Base-by-base conservation (phyloP, 1,140 invertebrate species). In the Pseudomyrmex gracilis region DNA sequence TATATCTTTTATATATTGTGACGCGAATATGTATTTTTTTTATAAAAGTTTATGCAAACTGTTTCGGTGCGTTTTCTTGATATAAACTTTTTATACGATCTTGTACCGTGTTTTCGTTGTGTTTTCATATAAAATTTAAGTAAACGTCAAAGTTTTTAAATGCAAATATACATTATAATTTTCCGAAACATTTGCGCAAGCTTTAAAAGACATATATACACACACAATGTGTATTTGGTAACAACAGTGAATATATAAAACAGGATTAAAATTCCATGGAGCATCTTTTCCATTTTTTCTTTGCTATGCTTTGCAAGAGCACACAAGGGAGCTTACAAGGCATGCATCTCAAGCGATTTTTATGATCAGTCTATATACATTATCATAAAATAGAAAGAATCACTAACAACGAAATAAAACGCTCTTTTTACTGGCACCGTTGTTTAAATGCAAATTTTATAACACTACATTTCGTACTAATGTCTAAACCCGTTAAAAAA, bases 231-330 rank as follows among this genome's bases (percentile, higher is more conserved):
- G 22, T 43, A 34, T 45, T 73, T 10, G 22, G 24, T 70, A 70
- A 47, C 10, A 53, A 47, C 15, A 53, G 43, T 24, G 64, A 24
- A 82, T 66, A 77, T 49, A 55, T n/a, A 57, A 55, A 12, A 22
- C 51, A 61, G 88, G 87, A 92, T 93, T 92, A 92, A 91, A 90
- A 93, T 93, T 93, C 92, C 77, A 71, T 66, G 64, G 66, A 73
- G 89, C 85, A 84, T 82, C 88, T 86, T 91, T 87, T 80, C 64
- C 91, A 92, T 92, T 89, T 90, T 89, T 91, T 89, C 15, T 53
- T n/a, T 67, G 47, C 10, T 10, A 66, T 73, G 87, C 80, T 60
- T n/a, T n/a, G n/a, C 13, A 74, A 90, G 83, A 80, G 89, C 86
- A 85, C 90, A 66, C 86, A 55, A 78, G 90, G 90, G 91, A 92